Evolutionary conservation across 2,888 invertebrate genomes (phyloP).

Genomic region (Scelioninae gen. 1): DNA sequence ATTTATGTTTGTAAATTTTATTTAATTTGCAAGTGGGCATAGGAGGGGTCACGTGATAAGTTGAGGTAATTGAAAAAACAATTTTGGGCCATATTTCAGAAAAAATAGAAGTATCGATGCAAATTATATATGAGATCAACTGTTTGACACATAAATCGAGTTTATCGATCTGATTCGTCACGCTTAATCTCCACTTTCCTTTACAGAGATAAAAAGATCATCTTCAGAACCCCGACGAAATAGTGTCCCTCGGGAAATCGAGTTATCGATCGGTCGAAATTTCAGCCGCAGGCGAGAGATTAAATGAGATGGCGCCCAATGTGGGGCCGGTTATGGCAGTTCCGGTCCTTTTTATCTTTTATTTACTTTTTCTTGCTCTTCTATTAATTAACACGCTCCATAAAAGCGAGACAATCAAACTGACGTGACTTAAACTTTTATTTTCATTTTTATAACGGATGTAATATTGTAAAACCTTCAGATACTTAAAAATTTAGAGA

Average conservation of each 20-base stretch:
- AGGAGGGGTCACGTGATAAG: no score
- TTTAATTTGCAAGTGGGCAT: no score
- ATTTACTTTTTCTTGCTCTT: neutral
- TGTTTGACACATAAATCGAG: slow-evolving; percentile 39
- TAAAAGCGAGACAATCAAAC: neutral
- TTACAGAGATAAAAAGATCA: slow-evolving; percentile 58
- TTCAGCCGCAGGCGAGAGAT: slow-evolving; percentile 58
- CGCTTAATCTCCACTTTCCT: slow-evolving; percentile 55
- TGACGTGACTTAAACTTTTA: neutral
- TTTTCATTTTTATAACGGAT: neutral
- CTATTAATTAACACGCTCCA: neutral
- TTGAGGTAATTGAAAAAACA: no score
- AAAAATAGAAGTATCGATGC: neutral
- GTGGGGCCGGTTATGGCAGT: slow-evolving; percentile 47
- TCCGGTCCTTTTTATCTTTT: slow-evolving; percentile 16
- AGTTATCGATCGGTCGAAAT: slow-evolving; percentile 67
- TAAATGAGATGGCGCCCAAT: slow-evolving; percentile 51
- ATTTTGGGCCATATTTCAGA: no score
- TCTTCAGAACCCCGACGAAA: slow-evolving; percentile 42
- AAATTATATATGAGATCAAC: slow-evolving; percentile 27
- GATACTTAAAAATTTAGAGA: no score
- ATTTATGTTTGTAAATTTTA: no score
- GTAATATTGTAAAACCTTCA: no score
- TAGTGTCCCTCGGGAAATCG: slow-evolving; percentile 67
- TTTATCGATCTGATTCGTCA: slow-evolving; percentile 52